A percentile compares a stretch with the other conserved stretches of the same genome.
Evolutionary conservation across 2,113 vertebrate species (phyloP).

Genomic region (Mastomys natalensis): DNA sequence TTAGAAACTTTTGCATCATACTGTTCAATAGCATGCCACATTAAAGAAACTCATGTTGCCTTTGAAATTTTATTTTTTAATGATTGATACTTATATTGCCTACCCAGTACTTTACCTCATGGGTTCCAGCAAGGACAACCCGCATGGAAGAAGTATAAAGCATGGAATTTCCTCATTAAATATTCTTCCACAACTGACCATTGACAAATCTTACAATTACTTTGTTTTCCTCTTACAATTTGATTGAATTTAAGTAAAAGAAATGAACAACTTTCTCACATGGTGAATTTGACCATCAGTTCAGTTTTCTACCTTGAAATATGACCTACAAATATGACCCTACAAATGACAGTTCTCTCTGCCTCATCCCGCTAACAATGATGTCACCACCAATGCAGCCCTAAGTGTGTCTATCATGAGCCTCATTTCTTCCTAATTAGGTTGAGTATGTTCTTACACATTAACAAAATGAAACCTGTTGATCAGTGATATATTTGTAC

Average conservation of each 20-base stretch:
- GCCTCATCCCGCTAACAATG: not conserved
- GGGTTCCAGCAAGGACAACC: not conserved
- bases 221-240: not conserved
- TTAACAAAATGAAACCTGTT: conserved; percentile 4
- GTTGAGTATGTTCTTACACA: not conserved
- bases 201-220: not conserved
- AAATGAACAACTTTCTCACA: not conserved
- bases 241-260: not conserved
- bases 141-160: not conserved
- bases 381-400: not conserved
- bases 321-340: too few relatives aligned
- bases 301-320: not conserved
- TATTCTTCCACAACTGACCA: not conserved
- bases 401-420: not conserved
- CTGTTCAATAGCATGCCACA: not conserved
- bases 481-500: not conserved
- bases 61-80: not conserved
- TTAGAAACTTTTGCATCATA: not conserved
- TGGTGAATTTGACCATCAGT: not conserved
- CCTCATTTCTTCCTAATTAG: not conserved
- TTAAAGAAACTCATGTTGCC: not conserved
- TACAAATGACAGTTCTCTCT: not conserved
- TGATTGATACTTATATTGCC: not conserved
- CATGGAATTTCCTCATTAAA: not conserved
- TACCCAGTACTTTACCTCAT: not conserved